Base-by-base conservation (phyloP, 1,140 invertebrate genomes). In the Aricia agestis region DNA sequence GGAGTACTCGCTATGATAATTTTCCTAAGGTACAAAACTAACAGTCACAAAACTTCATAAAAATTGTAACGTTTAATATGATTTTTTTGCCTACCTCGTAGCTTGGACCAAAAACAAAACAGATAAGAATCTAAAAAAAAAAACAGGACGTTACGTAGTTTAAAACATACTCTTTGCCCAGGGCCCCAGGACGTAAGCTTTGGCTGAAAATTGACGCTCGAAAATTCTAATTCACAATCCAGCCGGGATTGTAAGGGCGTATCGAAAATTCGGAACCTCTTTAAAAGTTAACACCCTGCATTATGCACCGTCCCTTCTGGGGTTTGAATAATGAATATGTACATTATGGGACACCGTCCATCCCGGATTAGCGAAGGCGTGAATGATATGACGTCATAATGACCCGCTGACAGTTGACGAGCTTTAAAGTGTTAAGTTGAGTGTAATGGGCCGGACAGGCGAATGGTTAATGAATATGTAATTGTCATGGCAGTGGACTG, bases 371-470 rank as follows among this genome's bases (percentile, higher is more conserved):
- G 41, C 59, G 58, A 66, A 68, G 67, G 59, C 59, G 67, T 68
- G 58, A 68, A 68, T 63, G 45, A 52, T 9, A 25, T 57, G 42
- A 45, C 67, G 67, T 45, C 67, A 68, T 25, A 25, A 57, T 68
- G 18, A 68, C 25, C 67, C 3, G 59, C 18, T 63, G 59, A 67
- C 67, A 57, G 42, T 10, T 52, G 19, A 68, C 67, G 52, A 25
- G 36, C 67, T 57, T 68, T 68, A 57, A 63, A 57, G 67, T 68
- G 67, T 68, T 57, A 68, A 68, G 10, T 68, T 68, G 67, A 68
- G 18, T 41, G 19, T 68, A 68, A 68, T 68, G 42, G 17, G 19
- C 67, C 15, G 45, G 67, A 68, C 67, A 52, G 67, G 42, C 19
- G 19, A 59, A 63, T 25, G 6, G 17, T 25, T 11, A 59, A 1